Conservation (phyloP, 2,888 invertebrate species). For the Dilophus febrilis region DNA sequence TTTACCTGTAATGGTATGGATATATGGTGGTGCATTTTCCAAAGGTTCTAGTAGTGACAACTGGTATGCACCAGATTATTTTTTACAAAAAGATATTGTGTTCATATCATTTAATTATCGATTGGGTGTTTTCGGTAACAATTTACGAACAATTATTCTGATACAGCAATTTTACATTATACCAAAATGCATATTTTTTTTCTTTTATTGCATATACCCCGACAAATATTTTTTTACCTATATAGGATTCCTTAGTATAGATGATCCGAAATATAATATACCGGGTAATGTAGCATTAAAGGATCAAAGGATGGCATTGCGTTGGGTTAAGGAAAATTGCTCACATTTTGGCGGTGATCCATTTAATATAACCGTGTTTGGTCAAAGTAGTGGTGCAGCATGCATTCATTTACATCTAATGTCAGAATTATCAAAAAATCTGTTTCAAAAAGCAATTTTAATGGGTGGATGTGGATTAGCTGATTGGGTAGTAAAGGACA, state of each 20-base stretch:
- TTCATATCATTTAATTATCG: slow-evolving; percentile 13
- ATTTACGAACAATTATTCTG: too few species aligned
- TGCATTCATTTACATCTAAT: slow-evolving; percentile 31
- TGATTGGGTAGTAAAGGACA: slow-evolving; percentile 20
- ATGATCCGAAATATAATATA: slow-evolving; percentile 29
- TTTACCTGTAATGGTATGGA: slow-evolving; percentile 15
- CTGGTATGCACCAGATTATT: slow-evolving; percentile 9
- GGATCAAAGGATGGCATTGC: slow-evolving; percentile 33
- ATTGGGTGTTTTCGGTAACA: slow-evolving; percentile 9
- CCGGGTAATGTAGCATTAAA: slow-evolving; percentile 37
- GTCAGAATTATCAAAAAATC: slow-evolving; percentile 29
- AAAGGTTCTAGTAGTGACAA: background rate
- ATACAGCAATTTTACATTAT: too few species aligned
- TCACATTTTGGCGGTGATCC: slow-evolving; percentile 33
- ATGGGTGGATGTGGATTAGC: slow-evolving; percentile 24
- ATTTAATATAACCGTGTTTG: slow-evolving; percentile 33
- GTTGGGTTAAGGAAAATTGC: slow-evolving; percentile 34
- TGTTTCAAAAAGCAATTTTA: slow-evolving; percentile 23
- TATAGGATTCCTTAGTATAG: slow-evolving; percentile 34
- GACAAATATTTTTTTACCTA: too few species aligned
- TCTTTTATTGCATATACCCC: too few species aligned
- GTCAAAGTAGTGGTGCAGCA: slow-evolving; percentile 34
- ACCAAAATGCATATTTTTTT: too few species aligned
- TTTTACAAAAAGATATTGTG: slow-evolving; percentile 10
- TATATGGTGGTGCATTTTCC: slow-evolving; percentile 2